Conservation (phyloP, 2,113 vertebrate genomes). For the Rhombomys opimus region DNA sequence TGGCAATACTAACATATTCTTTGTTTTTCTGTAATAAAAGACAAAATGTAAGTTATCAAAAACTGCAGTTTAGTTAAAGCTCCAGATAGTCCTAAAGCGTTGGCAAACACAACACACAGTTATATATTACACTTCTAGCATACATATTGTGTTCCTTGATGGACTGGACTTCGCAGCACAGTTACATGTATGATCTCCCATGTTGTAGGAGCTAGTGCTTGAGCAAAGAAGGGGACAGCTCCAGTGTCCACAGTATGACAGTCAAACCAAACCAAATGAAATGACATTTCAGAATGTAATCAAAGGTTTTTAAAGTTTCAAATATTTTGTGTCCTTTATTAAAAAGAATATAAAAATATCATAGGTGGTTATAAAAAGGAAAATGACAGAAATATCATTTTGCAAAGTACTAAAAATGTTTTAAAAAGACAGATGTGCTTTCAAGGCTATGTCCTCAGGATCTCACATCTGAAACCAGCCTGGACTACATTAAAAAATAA, state of each 20-base stretch:
- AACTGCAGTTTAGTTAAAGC: constrained; percentile 49
- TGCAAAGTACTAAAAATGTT: constrained; percentile 44
- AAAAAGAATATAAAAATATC: constrained; percentile 51
- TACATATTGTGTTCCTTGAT: neutral
- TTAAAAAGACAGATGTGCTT: neutral
- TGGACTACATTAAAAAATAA: neutral
- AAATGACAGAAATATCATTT: constrained; percentile 38
- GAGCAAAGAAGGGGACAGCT: neutral
- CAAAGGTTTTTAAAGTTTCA: constrained; percentile 39
- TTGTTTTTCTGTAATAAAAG: constrained; percentile 96
- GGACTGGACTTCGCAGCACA: constrained; percentile 2
- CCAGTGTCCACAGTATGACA: neutral
- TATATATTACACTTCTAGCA: constrained; percentile 22
- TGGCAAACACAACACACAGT: neutral
- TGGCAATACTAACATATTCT: constrained; percentile 98
- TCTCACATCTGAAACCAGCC: neutral
- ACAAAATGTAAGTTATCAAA: constrained; percentile 69
- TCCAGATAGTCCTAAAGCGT: neutral
- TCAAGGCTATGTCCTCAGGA: neutral
- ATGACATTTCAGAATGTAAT: neutral
- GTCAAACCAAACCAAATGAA: constrained; percentile 23
- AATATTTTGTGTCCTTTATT: constrained; percentile 44
- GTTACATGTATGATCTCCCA: neutral
- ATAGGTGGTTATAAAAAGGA: neutral
- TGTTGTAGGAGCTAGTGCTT: neutral